phyloP scores from a whole-genome alignment of 37 sponge, comb jelly and placozoan genomes.

The Eunapius fragilis region DNA sequence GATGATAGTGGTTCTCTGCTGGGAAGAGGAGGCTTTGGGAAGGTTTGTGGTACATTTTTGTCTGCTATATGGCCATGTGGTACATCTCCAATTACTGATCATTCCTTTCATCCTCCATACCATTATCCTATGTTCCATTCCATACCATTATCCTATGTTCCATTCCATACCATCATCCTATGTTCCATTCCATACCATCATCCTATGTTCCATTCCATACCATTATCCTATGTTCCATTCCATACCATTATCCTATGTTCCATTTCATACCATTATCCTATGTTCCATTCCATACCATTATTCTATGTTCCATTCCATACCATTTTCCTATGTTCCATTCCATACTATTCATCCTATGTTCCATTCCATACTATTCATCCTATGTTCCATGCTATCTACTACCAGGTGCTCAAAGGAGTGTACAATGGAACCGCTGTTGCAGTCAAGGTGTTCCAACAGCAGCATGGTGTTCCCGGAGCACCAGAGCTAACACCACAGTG shows the following conservation, averaged over 20 bases:
- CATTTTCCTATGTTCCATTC: background rate
- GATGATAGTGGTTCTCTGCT: constrained; percentile 2
- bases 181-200: background rate
- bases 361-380: background rate
- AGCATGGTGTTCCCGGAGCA: background rate
- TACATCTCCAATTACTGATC: too few species aligned
- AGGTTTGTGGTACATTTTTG: constrained; percentile 53
- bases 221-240: background rate
- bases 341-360: background rate
- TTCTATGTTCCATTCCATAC: background rate
- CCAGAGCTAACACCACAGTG: background rate
- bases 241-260: background rate
- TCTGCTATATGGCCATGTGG: too few species aligned
- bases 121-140: background rate
- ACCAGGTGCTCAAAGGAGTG: constrained; percentile 47
- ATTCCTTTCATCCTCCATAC: background rate
- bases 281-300: background rate
- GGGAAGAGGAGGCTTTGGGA: constrained; percentile 60
- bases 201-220: background rate
- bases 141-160: background rate
- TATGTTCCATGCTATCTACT: background rate
- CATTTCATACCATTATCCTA: background rate
- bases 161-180: background rate
- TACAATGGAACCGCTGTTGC: constrained; percentile 47
- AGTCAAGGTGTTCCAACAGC: constrained; percentile 60